These are phyloP conservation scores for Oncorhynchus mykiss DNA, from an alignment of 2,113 vertebrate species.

Conservation along the genomic window DNA sequence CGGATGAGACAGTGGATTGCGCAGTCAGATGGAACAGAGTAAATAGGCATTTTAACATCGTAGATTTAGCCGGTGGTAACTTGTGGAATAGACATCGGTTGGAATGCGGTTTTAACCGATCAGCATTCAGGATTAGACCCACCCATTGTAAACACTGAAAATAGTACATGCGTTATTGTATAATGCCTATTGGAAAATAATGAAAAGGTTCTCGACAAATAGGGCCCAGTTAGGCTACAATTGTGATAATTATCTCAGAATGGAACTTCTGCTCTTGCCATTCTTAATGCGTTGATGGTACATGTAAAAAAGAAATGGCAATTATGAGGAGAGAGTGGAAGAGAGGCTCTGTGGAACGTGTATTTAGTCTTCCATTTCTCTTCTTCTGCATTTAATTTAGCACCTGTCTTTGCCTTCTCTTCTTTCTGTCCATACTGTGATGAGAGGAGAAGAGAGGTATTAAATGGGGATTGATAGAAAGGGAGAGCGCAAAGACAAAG, in stretches of 20 bases:
- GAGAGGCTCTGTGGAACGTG: background rate
- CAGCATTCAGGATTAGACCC: too few species aligned
- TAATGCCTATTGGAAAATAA: too few species aligned
- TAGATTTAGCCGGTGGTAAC: too few species aligned
- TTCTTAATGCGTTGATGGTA: background rate
- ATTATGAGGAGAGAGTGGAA: background rate
- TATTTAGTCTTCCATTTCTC: background rate
- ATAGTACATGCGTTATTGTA: background rate
- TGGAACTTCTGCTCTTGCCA: background rate
- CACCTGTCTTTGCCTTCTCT: constrained; percentile 3
- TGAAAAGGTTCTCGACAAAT: too few species aligned
- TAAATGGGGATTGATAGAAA: constrained; percentile 21
- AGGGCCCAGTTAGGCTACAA: too few species aligned
- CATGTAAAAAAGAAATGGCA: background rate
- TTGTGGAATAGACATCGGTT: too few species aligned
- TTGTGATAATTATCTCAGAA: background rate
- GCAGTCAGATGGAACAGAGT: too few species aligned
- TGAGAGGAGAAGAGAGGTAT: constrained; percentile 25
- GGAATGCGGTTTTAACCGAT: too few species aligned
- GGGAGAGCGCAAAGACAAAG: background rate
- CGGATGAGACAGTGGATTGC: too few species aligned
- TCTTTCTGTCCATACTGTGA: constrained; percentile 21
- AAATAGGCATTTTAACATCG: too few species aligned
- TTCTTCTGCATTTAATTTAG: constrained; percentile 30
- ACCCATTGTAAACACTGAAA: background rate